Evolutionary conservation across 1,140 invertebrate genomes (phyloP), one percentile per base, ranked within the genome.

Genomic region (Trigoniulus corallinus): DNA sequence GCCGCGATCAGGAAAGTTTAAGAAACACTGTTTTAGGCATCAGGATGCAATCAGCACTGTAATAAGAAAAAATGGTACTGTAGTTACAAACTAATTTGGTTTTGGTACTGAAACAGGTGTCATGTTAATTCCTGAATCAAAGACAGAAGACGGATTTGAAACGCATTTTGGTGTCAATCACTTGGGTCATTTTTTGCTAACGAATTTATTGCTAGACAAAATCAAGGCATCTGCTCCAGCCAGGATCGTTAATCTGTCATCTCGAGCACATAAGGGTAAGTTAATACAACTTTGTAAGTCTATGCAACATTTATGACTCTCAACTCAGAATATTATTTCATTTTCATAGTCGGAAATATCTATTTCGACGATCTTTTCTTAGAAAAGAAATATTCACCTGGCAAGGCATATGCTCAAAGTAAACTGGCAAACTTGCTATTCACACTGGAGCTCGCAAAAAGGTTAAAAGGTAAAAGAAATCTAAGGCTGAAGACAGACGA

Each of bases 171-270:
- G 79, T 13, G 76, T 81, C 0, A 86, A 86, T 67, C 79, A 87
- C 59, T 68, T 87, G 39, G 82, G 81, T n/a, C 87, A 88, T 60
- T 91, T 88, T 62, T 67, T 88, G n/a, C 64, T 93, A 1, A 91
- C 84, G 1, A 76, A 82, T 64, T 68, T 87, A n/a, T 67, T 93
- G 7, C 58, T 85, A 26, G 77, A 83, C 15, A 64, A 72, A 22
- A 64, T 91, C 7, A 78, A 73, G 62, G 66, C 72, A 46, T 72
- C 70, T 47, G 73, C 63, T 3, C 61, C 62, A 41, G 61, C 67
- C 41, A 60, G 71, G 50, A 64, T 73, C n/a, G 58, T 74, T 10
- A 67, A 68, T 53, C 59, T 72, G 3, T 62, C 68, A 1, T 70
- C 69, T n/a, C 49, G 59, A 21, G 61, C 66, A 20, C 66, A 66